phyloP scores from a whole-genome alignment of 1,140 invertebrate species.

The Lordiphosa mommai region DNA sequence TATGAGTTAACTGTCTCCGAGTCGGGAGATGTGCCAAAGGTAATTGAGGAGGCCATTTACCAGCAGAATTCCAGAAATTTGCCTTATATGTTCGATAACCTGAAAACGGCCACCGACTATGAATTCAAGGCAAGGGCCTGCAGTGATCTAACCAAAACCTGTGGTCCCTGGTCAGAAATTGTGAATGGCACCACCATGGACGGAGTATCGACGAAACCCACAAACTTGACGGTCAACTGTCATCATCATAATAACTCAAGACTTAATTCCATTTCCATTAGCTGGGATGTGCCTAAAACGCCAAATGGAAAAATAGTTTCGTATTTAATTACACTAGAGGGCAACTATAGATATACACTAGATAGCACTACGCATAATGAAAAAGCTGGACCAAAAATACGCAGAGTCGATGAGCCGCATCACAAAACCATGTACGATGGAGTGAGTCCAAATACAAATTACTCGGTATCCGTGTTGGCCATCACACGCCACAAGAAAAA shows the following conservation, averaged over 20 bases:
- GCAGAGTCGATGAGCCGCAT: constrained; percentile 81
- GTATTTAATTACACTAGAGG: constrained; percentile 82
- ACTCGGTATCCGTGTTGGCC: constrained; percentile 86
- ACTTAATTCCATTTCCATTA: constrained; percentile 83
- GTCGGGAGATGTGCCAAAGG: constrained; percentile 81
- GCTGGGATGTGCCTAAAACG: constrained; percentile 85
- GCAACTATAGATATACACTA: constrained; percentile 83
- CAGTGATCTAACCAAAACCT: constrained; percentile 87
- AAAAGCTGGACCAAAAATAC: constrained; percentile 82
- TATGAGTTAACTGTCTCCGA: constrained; percentile 85
- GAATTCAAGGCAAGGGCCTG: constrained; percentile 88
- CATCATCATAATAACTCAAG: constrained; percentile 84
- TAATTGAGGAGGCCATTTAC: constrained; percentile 83
- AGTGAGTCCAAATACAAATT: constrained; percentile 89
- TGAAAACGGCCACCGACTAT: constrained; percentile 88
- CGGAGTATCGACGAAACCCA: constrained; percentile 83
- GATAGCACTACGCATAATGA: constrained; percentile 81
- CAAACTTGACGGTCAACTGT: constrained; percentile 83
- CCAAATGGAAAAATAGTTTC: constrained; percentile 87
- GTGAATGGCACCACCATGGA: constrained; percentile 90
- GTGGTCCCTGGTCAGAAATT: constrained; percentile 87
- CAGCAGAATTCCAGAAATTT: constrained; percentile 83
- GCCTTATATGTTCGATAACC: constrained; percentile 87
- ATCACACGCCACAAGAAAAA: constrained; percentile 86
- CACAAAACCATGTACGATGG: constrained; percentile 66